Conservation (phyloP, 2,113 vertebrate species). For the Semnornis frantzii region DNA sequence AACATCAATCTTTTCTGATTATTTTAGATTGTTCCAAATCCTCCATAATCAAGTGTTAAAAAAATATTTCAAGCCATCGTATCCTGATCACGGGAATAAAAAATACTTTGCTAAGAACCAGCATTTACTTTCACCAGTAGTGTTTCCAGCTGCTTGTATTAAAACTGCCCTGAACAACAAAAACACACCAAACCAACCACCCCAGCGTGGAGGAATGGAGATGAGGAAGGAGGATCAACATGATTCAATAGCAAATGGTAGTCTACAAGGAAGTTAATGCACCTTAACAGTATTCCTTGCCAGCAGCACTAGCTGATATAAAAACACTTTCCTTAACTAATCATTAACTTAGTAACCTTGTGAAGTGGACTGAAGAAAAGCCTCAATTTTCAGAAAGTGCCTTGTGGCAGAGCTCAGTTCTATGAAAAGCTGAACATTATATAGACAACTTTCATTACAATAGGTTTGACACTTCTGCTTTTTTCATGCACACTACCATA, state of each 20-base stretch:
- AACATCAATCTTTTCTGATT: not conserved
- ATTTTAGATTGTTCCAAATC: not conserved
- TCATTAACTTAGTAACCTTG: slow-evolving; percentile 25
- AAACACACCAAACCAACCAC: not conserved
- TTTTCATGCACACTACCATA: not conserved
- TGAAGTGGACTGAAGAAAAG: not conserved
- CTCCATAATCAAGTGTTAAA: not conserved
- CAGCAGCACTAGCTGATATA: not conserved
- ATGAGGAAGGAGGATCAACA: not conserved
- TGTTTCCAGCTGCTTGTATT: not conserved
- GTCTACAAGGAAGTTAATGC: not conserved
- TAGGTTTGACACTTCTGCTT: not conserved
- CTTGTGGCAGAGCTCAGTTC: not conserved
- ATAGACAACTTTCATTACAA: not conserved
- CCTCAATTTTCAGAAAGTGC: not conserved
- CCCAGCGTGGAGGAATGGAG: not conserved
- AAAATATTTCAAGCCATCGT: not conserved
- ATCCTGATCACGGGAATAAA: not conserved
- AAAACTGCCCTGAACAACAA: not conserved
- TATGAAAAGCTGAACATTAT: not conserved
- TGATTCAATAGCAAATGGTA: not conserved
- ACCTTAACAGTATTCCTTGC: not conserved
- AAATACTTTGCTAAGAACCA: not conserved
- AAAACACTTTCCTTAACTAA: not conserved
- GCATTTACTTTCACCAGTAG: not conserved